Base-by-base conservation (phyloP, 2,797 vertebrate species). In the Onychomys leucogaster region DNA sequence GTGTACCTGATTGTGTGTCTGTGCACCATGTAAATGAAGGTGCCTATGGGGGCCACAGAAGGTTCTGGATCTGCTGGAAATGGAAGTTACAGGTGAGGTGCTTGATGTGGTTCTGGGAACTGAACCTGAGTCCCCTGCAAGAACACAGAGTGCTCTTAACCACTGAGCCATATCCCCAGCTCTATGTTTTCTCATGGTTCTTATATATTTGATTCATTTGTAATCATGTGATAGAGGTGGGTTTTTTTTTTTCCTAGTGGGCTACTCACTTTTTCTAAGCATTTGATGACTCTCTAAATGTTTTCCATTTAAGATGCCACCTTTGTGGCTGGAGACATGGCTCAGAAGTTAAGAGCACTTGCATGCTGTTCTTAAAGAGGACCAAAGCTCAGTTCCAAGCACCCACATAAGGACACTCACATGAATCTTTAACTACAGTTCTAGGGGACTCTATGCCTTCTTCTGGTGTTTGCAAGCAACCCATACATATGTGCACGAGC, bases 161-260 rank as follows among this genome's bases (percentile, higher is more conserved):
- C 65, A 65, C 84, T 27, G 84, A 86, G 46, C 23, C 21, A 17
- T 27, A 46, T 86, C 46, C 29, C 11, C 46, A 55, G 46, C 34
- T 7, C 84, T 16, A n/a, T 93, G 55, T 76, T 88, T 93, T 91
- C 23, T 91, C 71, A 19, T 93, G 76, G 2, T 91, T 96, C 57
- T 89, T 81, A 89, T 87, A 85, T 75, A 67, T 77, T 59, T 87
- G 7, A 81, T 63, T 11, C 8, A 32, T 84, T 97, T 84, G 14
- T 89, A 57, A 25, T 81, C 14, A 2, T 90, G 2, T 88, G 76
- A 82, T 11, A 43, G 14, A 43, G 23, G 52, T 11, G 49, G 49
- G 49, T 49, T 49, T 46, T 46, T 46, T 46, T 46, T 41, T 41
- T 41, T n/a, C n/a, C n/a, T 46, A 75, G 21, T 65, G 82, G 69